Conservation (phyloP, 2,113 vertebrate genomes). For the Vidua chalybeata region DNA sequence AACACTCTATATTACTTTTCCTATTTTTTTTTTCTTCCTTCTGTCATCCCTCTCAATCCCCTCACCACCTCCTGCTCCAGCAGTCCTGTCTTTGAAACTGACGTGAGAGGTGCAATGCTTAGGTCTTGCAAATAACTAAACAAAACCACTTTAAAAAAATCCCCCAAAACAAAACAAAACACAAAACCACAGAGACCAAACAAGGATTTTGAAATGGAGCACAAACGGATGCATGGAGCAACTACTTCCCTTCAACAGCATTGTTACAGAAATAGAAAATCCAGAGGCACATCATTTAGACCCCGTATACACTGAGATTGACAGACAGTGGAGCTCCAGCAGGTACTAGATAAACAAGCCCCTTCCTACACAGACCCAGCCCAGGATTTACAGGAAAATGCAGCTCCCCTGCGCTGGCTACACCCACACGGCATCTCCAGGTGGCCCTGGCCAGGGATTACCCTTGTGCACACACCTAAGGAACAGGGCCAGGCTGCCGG, state of each 20-base stretch:
- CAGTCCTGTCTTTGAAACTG: not conserved
- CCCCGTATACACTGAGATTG: fast-evolving
- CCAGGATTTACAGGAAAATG: not conserved
- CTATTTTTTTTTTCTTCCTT: not conserved
- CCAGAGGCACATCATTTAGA: not conserved
- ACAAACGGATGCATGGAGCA: fast-evolving
- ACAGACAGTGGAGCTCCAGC: not conserved
- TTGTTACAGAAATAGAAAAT: not conserved
- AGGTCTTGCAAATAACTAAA: not conserved
- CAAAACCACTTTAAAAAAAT: not conserved
- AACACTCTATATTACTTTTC: not conserved
- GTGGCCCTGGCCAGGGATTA: not conserved
- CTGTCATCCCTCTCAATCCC: not conserved
- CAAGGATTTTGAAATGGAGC: not conserved
- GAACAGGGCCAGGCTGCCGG: not conserved
- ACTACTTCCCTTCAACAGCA: not conserved
- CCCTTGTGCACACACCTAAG: not conserved
- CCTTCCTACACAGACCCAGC: not conserved
- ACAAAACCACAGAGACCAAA: not conserved
- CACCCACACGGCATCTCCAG: not conserved
- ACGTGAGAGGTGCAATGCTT: not conserved
- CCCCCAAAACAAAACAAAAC: not conserved
- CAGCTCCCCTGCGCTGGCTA: not conserved
- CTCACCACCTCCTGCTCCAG: not conserved
- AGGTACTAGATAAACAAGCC: not conserved